These are phyloP conservation scores for Genyomyrus donnyi DNA, from an alignment of 2,113 vertebrate species.

Conservation along the genomic window DNA sequence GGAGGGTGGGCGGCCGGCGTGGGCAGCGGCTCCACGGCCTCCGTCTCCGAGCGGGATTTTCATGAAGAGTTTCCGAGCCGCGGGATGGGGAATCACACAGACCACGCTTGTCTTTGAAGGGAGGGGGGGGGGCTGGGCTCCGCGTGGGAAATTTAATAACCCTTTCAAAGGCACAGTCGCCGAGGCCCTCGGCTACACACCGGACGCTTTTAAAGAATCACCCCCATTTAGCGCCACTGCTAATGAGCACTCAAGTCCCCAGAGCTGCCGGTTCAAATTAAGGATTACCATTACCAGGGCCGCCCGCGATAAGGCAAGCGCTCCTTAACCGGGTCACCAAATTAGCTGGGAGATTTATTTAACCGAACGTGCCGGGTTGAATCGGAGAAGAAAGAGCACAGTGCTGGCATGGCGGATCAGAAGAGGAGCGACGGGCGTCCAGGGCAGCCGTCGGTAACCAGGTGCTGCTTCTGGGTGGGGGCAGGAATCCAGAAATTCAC, in stretches of 20 bases:
- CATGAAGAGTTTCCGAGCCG: background rate
- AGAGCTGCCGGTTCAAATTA: slow-evolving; percentile 16
- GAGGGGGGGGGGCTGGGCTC: background rate
- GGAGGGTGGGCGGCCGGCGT: slow-evolving; percentile 2
- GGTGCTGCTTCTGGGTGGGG: background rate
- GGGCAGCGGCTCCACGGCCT: background rate
- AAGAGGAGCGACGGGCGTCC: background rate
- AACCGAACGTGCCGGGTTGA: slow-evolving; percentile 1
- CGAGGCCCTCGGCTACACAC: background rate
- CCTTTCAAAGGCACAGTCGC: background rate
- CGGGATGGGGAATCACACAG: slow-evolving; percentile 3
- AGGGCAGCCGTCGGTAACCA: background rate
- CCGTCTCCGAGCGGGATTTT: background rate
- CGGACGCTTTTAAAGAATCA: slow-evolving; percentile 9
- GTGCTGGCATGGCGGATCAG: background rate
- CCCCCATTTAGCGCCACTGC: background rate
- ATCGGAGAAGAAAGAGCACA: background rate
- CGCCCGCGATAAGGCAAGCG: background rate
- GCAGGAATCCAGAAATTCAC: background rate
- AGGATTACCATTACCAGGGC: slow-evolving; percentile 15
- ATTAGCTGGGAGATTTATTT: slow-evolving; percentile 13
- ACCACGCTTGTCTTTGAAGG: background rate
- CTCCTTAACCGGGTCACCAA: slow-evolving; percentile 10
- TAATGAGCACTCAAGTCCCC: slow-evolving; percentile 6
- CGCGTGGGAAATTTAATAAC: slow-evolving; percentile 15